These are phyloP conservation scores for Turnix velox DNA, from an alignment of 2,113 vertebrate genomes.

Conservation along the genomic window DNA sequence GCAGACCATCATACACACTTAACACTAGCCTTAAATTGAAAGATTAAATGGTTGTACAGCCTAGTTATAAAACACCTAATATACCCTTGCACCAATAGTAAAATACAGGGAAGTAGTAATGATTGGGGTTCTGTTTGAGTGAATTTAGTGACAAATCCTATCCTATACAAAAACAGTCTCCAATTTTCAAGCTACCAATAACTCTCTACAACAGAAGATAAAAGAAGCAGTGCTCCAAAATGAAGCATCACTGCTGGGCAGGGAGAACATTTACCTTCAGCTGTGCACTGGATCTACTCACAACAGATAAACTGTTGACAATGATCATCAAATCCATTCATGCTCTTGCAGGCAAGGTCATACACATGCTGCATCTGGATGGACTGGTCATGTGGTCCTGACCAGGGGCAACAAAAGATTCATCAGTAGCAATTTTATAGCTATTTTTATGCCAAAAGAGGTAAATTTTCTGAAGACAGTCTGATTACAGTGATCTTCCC, in stretches of 20 bases:
- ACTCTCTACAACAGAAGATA: not conserved
- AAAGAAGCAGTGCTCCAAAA: not conserved
- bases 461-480: not conserved
- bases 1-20: not conserved
- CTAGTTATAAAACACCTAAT: not conserved
- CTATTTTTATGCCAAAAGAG: not conserved
- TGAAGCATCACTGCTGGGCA: not conserved
- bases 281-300: not conserved
- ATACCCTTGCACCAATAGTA: not conserved
- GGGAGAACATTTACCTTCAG: not conserved
- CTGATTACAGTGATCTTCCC: not conserved
- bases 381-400: too few relatives aligned
- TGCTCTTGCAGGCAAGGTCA: not conserved
- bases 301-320: not conserved
- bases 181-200: not conserved
- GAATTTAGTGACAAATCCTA: not conserved
- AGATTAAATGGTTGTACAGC: not conserved
- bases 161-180: not conserved
- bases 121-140: not conserved
- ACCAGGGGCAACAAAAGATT: too few relatives aligned
- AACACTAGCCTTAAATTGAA: not conserved
- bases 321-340: not conserved
- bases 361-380: not conserved
- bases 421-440: not conserved
- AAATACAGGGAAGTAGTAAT: not conserved